A percentile compares a stretch with the other conserved stretches of the same genome.
Conservation (phyloP, 2,797 vertebrate species). For the Phoxinus dragarum region DNA sequence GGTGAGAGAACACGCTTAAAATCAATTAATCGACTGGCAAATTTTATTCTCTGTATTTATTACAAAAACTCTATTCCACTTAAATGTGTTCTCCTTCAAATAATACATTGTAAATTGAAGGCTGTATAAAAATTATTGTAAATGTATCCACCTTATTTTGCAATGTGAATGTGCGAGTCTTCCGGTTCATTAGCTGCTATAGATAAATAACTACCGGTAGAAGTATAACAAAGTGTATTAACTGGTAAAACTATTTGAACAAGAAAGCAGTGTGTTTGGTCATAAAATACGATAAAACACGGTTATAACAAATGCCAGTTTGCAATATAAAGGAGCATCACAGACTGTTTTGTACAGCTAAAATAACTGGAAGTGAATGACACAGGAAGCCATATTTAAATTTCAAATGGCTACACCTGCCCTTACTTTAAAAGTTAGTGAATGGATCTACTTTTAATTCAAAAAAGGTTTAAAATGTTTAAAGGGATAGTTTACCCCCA, state of each 20-base stretch:
- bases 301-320: background rate
- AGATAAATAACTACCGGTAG: background rate
- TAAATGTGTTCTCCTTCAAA: background rate
- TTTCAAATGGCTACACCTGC: background rate
- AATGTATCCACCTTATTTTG: background rate
- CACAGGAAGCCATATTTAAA: background rate
- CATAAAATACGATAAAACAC: background rate
- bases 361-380: conserved; percentile 1
- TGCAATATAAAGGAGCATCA: background rate
- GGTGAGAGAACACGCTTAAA: conserved; percentile 77
- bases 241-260: background rate
- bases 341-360: background rate
- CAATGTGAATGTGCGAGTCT: background rate
- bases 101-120: background rate
- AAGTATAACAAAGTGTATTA: background rate
- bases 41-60: background rate
- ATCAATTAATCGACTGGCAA: background rate
- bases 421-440: background rate
- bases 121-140: background rate
- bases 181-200: background rate
- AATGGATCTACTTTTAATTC: background rate
- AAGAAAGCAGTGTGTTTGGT: background rate
- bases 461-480: background rate
- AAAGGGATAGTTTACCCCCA: background rate
- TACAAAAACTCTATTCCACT: background rate